Percentiles rank a stretch among this genome's conserved stretches.
Conservation (phyloP, 1,140 invertebrate genomes). For the Amphibalanus amphitrite region DNA sequence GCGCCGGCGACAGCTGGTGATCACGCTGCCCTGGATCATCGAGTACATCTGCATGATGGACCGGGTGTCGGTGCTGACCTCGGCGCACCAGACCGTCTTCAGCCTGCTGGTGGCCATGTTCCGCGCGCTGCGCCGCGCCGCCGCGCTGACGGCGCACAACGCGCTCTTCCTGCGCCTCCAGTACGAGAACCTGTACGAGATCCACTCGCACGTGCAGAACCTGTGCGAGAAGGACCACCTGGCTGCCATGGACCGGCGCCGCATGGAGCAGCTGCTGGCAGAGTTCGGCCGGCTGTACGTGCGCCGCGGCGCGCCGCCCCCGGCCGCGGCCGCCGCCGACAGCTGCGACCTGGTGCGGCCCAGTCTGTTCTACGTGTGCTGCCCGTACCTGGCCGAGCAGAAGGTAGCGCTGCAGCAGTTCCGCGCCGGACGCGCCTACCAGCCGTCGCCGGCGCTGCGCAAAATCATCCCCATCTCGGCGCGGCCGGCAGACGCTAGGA, state of each 20-base stretch:
- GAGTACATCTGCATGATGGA: constrained; percentile 2
- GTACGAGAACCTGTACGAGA: constrained; percentile 2
- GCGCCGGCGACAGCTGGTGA: background rate
- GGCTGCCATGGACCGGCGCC: background rate
- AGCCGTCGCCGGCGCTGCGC: background rate
- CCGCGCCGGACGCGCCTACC: background rate
- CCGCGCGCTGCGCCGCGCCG: background rate
- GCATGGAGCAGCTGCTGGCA: background rate
- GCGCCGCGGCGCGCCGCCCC: too few species aligned
- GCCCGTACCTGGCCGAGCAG: background rate
- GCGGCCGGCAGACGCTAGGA: background rate
- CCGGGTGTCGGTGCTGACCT: background rate
- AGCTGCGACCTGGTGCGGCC: background rate
- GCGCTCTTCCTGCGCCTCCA: background rate
- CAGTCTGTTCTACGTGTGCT: background rate
- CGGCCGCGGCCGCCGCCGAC: background rate
- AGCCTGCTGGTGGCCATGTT: background rate
- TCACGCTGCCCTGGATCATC: background rate
- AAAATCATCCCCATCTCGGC: background rate
- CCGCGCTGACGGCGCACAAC: background rate
- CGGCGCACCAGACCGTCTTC: background rate
- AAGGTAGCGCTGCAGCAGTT: background rate
- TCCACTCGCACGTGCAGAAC: constrained; percentile 3
- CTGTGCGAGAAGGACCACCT: background rate
- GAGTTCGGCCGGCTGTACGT: background rate